These are phyloP conservation scores for Tragelaphus imberbis DNA, from an alignment of 2,113 vertebrate genomes.

Conservation along the genomic window DNA sequence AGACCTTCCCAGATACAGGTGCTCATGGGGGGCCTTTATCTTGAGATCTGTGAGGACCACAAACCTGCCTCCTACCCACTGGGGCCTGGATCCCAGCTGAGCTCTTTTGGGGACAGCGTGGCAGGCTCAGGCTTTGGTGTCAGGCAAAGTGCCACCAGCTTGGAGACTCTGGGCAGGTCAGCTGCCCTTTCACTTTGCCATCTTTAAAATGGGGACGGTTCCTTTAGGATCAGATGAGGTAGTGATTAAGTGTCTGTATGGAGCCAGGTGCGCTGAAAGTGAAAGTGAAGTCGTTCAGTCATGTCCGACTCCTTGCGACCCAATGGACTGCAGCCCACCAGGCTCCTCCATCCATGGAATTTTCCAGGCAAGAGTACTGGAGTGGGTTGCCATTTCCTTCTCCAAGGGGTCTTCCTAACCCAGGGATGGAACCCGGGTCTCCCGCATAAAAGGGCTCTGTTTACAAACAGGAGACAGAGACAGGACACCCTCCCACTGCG, in stretches of 20 bases:
- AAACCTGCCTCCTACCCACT: neutral
- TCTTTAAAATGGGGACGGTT: neutral
- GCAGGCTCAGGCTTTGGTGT: neutral
- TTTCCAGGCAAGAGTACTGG: neutral
- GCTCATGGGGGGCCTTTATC: neutral
- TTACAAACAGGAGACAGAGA: neutral
- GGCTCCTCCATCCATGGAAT: neutral
- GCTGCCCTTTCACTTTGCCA: neutral
- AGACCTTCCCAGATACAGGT: neutral
- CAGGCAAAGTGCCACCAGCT: neutral
- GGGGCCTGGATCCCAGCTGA: neutral
- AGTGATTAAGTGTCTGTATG: neutral
- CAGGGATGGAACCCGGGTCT: neutral
- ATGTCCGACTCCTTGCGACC: accelerated
- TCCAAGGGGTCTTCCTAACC: neutral
- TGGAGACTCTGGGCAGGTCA: neutral
- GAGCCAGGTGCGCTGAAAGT: neutral
- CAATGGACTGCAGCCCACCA: neutral
- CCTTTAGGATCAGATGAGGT: neutral
- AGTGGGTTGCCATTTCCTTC: neutral
- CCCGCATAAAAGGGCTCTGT: neutral
- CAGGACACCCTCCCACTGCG: neutral
- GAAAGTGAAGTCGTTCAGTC: neutral
- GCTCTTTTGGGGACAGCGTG: accelerated
- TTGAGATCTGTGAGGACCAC: neutral